Evolutionary conservation across 1,140 invertebrate genomes (phyloP).

Genomic region (Trinorchestia longiramus): DNA sequence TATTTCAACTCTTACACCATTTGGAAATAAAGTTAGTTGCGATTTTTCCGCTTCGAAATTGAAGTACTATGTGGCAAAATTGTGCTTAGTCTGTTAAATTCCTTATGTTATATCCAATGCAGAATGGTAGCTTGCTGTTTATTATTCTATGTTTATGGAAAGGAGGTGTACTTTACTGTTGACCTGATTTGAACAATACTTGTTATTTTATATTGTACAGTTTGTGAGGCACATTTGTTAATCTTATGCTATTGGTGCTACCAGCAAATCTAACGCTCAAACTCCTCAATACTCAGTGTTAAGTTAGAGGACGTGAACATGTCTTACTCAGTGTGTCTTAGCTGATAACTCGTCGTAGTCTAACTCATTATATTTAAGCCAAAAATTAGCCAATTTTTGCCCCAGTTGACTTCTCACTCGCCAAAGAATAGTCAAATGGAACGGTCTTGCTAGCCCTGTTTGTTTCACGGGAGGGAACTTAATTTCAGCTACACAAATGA

Average conservation of each 20-base stretch:
- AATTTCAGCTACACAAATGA: background rate
- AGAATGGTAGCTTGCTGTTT: no score
- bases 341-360: background rate
- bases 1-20: no score
- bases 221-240: background rate
- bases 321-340: conserved; percentile 7
- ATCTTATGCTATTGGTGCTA: background rate
- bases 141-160: no score
- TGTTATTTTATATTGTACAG: background rate
- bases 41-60: no score
- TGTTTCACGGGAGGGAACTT: background rate
- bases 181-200: background rate
- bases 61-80: no score
- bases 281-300: background rate
- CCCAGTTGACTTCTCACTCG: background rate
- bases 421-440: background rate
- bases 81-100: no score
- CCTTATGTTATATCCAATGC: no score
- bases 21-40: no score
- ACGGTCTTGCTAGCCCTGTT: background rate
- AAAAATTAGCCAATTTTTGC: background rate
- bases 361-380: background rate
- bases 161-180: no score
- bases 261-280: background rate
- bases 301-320: background rate